phyloP scores from a whole-genome alignment of 2,113 vertebrate genomes.

The Hypocryptadius cinnamomeus region DNA sequence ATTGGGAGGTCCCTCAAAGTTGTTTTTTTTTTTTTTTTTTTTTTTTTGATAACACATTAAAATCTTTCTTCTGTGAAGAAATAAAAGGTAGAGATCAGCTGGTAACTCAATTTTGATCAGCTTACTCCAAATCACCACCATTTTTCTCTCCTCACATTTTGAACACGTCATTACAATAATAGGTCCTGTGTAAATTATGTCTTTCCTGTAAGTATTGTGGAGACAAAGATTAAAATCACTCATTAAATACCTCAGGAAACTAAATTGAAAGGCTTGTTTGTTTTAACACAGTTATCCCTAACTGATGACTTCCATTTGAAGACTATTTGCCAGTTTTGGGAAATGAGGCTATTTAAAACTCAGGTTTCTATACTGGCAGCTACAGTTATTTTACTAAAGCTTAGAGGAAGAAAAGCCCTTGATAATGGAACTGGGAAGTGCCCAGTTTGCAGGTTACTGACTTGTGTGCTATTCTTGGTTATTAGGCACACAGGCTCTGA shows the following conservation, averaged over 20 bases:
- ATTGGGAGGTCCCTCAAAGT: not conserved
- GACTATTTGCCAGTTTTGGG: slow-evolving; percentile 10
- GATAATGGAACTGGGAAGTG: not conserved
- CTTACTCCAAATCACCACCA: not conserved
- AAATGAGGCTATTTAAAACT: slow-evolving; percentile 22
- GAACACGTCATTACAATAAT: not conserved
- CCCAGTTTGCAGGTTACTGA: not conserved
- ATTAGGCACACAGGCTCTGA: not conserved
- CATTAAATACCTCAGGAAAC: slow-evolving; percentile 17
- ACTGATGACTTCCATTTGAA: slow-evolving; percentile 10
- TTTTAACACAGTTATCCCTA: not conserved
- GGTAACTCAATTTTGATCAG: not conserved
- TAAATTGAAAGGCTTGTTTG: not conserved
- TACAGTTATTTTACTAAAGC: not conserved
- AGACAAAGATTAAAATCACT: not conserved
- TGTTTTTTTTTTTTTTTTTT: not conserved
- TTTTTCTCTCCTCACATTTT: not conserved
- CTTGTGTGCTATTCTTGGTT: not conserved
- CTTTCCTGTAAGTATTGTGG: slow-evolving; percentile 24
- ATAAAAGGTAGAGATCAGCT: not conserved
- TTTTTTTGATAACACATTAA: not conserved
- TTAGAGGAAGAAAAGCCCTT: not conserved
- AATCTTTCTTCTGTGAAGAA: not conserved
- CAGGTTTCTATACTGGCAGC: not conserved
- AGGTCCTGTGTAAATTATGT: not conserved